Evolutionary conservation across 2,113 vertebrate species (phyloP).

Genomic region (cattle (Bos taurus)): DNA sequence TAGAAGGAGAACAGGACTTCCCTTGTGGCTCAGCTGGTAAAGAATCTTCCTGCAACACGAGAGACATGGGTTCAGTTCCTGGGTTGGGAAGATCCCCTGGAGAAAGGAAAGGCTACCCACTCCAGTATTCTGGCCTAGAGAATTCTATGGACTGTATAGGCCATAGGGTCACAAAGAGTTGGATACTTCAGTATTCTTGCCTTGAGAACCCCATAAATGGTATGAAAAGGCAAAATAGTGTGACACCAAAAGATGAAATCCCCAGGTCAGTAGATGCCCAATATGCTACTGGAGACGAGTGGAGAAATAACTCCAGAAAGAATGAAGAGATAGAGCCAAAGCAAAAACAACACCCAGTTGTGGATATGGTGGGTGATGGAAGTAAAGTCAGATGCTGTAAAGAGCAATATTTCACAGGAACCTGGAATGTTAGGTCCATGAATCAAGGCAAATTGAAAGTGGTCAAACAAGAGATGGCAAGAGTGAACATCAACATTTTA

Average conservation of each 20-base stretch:
- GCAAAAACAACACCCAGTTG: not conserved
- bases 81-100: not conserved
- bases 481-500: not conserved
- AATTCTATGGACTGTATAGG: not conserved
- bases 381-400: not conserved
- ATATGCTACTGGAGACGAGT: not conserved
- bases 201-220: not conserved
- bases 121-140: not conserved
- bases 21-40: not conserved
- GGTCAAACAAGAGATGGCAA: not conserved
- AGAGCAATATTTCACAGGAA: not conserved
- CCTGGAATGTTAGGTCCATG: not conserved
- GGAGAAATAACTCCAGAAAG: not conserved
- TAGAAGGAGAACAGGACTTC: not conserved
- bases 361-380: not conserved
- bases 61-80: not conserved
- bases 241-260: not conserved
- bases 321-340: not conserved
- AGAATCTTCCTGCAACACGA: not conserved
- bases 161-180: not conserved
- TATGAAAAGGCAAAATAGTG: not conserved
- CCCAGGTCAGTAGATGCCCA: not conserved
- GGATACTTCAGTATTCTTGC: not conserved
- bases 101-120: not conserved
- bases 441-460: not conserved